Conservation (phyloP, 2,113 vertebrate genomes). For the Acrocephalus kingi region DNA sequence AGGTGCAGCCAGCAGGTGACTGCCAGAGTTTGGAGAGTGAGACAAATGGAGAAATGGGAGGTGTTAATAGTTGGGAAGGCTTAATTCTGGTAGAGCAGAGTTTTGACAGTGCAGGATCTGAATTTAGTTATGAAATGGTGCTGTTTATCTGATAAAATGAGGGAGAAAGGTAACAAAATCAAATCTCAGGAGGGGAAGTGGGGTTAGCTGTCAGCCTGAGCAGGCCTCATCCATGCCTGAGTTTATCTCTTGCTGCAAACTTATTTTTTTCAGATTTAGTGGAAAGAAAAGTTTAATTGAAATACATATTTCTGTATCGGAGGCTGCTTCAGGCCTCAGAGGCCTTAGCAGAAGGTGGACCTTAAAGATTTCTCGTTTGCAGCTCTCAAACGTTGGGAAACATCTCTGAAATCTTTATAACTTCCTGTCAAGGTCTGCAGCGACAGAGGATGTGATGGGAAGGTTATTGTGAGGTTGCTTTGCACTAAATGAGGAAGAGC, state of each 20-base stretch:
- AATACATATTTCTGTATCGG: fast-evolving
- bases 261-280: background rate
- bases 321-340: background rate
- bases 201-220: background rate
- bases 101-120: background rate
- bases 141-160: background rate
- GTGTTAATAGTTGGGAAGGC: background rate
- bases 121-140: background rate
- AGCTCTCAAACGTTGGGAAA: background rate
- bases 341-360: background rate
- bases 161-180: background rate
- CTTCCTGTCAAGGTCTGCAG: background rate
- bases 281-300: background rate
- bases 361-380: background rate
- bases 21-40: background rate
- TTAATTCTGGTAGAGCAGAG: background rate
- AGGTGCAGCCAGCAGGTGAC: background rate
- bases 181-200: background rate
- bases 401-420: background rate
- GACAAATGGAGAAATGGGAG: background rate
- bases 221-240: background rate
- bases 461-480: background rate
- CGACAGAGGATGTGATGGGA: background rate
- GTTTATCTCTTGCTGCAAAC: background rate
- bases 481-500: background rate